Evolutionary conservation across 2,888 invertebrate genomes (phyloP), one percentile per base, ranked within the genome.

Genomic region (Athetis lepigone): DNA sequence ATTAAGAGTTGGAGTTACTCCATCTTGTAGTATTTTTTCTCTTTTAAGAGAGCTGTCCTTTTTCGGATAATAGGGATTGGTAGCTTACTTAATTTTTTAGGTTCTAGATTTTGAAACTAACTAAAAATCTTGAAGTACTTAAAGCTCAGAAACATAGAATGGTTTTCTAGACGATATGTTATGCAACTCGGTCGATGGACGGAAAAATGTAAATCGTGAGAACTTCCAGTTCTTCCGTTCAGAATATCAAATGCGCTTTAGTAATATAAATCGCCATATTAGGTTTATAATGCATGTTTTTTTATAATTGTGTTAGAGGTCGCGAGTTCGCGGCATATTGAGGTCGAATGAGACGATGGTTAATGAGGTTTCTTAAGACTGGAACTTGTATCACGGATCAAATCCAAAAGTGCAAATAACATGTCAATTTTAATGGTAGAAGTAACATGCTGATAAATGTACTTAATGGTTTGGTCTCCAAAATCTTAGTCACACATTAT

Each of bases 401-500:
- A 23, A 7, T n/a, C 19, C 27, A 9, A 0, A 40, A 27, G 8
- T 39, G 5, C 36, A 13, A 25, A 37, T 4, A 1, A 25, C 25
- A 33, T 21, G 40, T 45, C 9, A 2, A 8, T 50, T 21, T 27
- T 2, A 11, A 51, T 46, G 3, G 29, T 33, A 47, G 1, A 4
- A 13, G n/a, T 16, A 21, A 43, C n/a, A 52, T 6, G n/a, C n/a
- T n/a, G n/a, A n/a, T n/a, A n/a, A 21, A 47, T 42, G 50, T 46
- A 50, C 60, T 58, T 51, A 19, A 6, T 56, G 27, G n/a, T n/a
- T n/a, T n/a, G n/a, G n/a, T n/a, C 45, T 8, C 36, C n/a, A n/a
- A 67, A 77, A 64, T 67, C 66, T 64, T 64, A 64, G 66, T 70
- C 66, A 77, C 43, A 43, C 59, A 64, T 57, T 70, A 47, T 46